Evolutionary conservation across 2,797 vertebrate genomes (phyloP), one percentile per base, ranked within the genome.

Genomic region (Mustela erminea): DNA sequence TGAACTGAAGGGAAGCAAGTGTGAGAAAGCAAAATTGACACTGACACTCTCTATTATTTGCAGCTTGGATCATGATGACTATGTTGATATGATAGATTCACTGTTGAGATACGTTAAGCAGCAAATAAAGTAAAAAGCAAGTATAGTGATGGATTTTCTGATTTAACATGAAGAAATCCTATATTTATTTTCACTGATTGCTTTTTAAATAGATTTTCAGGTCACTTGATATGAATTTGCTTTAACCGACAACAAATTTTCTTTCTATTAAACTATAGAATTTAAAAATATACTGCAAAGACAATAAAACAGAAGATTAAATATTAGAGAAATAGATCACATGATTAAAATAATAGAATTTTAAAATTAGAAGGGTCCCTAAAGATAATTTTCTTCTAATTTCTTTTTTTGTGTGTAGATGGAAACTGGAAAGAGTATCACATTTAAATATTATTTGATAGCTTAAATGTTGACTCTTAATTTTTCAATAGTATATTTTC

Each of bases 31-130:
- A 99, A 99, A 99, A 99, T 99, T 99, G 99, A 99, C 99, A 99
- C 98, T 99, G 99, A 99, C 99, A 99, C 99, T 99, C 99, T 99
- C 99, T 99, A 99, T 99, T 99, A 99, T 99, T 99, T 99, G 99
- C 99, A 99, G 99, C 99, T 99, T 99, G 99, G 99, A 99, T 99
- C 99, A 98, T 99, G 99, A 99, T 99, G 99, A 99, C 99, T 99
- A 98, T 99, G 99, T 99, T 99, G 99, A 99, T 99, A 99, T 98
- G 99, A 99, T 98, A 98, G 98, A 99, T 99, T 99, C 99, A 98
- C 98, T 99, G 99, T 98, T 99, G 99, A 99, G 98, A 98, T 98
- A 97, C 98, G 98, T 99, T 99, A 99, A 99, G 98, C 98, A 99
- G 98, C 98, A 98, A 97, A 96, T 98, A 97, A 81, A 98, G 98